A percentile compares a stretch with the other conserved stretches of the same genome.
Conservation (phyloP, 1,140 invertebrate genomes). For the Medauroidea extradentata region DNA sequence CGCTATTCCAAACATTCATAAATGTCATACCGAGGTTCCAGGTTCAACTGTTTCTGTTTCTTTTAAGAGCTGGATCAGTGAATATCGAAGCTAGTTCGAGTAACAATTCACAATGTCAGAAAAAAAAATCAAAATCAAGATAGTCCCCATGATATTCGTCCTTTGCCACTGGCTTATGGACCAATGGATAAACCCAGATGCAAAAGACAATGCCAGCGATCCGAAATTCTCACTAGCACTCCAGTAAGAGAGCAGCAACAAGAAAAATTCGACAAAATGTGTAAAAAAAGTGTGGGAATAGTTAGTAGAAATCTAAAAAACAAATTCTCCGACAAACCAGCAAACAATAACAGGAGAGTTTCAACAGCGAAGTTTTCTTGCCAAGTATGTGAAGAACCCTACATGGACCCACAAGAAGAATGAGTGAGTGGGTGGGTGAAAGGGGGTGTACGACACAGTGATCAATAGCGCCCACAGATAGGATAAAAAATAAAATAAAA, state of each 20-base stretch:
- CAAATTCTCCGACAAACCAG: too few relatives aligned
- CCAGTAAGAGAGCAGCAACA: not conserved
- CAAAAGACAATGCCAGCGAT: not conserved
- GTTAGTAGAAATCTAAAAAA: not conserved
- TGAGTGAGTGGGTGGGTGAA: too few relatives aligned
- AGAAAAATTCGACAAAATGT: not conserved
- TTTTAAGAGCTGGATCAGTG: too few relatives aligned
- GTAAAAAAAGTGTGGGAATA: not conserved
- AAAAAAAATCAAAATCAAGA: not conserved
- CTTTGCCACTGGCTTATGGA: not conserved
- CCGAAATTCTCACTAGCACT: not conserved
- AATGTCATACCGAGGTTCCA: too few relatives aligned
- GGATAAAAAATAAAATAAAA: too few relatives aligned
- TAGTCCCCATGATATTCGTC: conserved; percentile 1
- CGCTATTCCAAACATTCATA: too few relatives aligned
- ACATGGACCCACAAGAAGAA: not conserved
- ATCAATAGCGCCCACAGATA: too few relatives aligned
- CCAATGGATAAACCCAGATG: not conserved
- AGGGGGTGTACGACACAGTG: too few relatives aligned
- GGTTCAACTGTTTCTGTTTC: too few relatives aligned
- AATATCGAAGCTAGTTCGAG: too few relatives aligned
- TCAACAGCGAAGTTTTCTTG: conserved; percentile 5
- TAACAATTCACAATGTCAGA: not conserved
- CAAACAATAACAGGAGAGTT: too few relatives aligned
- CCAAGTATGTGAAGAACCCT: conserved; percentile 7